These are phyloP conservation scores for Tridacna gigas DNA, from an alignment of 2,888 invertebrate genomes.

Conservation along the genomic window DNA sequence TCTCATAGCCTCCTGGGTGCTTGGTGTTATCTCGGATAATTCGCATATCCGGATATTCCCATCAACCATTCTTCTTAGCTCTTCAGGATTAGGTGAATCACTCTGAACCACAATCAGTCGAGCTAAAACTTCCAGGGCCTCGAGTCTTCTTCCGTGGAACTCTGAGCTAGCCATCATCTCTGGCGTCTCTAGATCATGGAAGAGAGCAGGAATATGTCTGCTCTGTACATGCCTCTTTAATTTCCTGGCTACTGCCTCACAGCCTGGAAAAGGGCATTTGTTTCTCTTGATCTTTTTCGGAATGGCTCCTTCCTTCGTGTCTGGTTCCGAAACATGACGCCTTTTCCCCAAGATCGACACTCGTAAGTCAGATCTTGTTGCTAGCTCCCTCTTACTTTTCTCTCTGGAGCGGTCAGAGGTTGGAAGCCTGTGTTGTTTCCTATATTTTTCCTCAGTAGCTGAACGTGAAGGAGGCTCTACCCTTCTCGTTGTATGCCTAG, in stretches of 20 bases:
- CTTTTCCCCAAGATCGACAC: not conserved
- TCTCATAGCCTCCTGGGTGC: conserved; percentile 8
- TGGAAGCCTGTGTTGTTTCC: too few relatives aligned
- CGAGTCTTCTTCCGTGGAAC: not conserved
- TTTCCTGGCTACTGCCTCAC: not conserved
- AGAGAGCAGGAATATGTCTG: conserved; percentile 7
- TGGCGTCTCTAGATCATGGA: not conserved
- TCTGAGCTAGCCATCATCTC: not conserved
- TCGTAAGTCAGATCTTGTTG: not conserved
- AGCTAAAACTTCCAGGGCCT: conserved; percentile 4
- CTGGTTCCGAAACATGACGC: not conserved
- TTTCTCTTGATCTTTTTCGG: not conserved
- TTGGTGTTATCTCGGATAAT: conserved; percentile 1
- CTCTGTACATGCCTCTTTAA: not conserved
- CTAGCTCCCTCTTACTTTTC: not conserved
- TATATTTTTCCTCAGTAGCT: too few relatives aligned
- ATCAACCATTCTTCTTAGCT: not conserved
- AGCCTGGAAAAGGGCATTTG: not conserved
- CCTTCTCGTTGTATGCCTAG: not conserved
- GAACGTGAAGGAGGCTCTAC: not conserved
- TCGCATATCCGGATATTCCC: not conserved
- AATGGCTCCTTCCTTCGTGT: not conserved
- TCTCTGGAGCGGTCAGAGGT: too few relatives aligned
- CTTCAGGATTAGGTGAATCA: not conserved
- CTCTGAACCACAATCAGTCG: not conserved